These are phyloP conservation scores for Athene cunicularia DNA, from an alignment of 2,113 vertebrate species.

Conservation along the genomic window DNA sequence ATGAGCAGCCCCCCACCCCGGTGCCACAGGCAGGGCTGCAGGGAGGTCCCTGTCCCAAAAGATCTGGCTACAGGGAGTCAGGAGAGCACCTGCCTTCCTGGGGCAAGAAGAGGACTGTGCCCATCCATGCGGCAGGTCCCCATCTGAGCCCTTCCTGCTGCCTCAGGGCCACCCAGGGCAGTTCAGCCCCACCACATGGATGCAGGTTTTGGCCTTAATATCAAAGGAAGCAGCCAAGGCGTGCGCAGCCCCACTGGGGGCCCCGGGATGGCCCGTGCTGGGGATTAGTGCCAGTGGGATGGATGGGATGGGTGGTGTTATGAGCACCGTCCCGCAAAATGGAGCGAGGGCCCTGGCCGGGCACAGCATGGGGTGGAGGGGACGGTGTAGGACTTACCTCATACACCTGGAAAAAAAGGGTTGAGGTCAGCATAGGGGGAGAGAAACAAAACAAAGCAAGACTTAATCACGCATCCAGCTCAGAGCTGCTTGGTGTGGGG, in stretches of 20 bases:
- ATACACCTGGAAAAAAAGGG: conserved; percentile 91
- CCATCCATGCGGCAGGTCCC: background rate
- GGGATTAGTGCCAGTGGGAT: conserved; percentile 17
- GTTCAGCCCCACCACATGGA: background rate
- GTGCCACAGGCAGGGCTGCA: background rate
- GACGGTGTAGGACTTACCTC: conserved; percentile 87
- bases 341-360: background rate
- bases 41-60: background rate
- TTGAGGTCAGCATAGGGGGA: conserved; percentile 86
- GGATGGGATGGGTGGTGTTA: conserved; percentile 29
- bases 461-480: conserved; percentile 73
- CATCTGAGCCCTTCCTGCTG: background rate
- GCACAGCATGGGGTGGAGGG: conserved; percentile 14
- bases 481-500: background rate
- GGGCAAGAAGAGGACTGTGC: background rate
- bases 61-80: background rate
- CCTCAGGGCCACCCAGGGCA: background rate
- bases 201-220: background rate
- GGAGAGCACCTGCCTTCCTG: background rate
- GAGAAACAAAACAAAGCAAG: conserved; percentile 81
- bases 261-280: conserved; percentile 17
- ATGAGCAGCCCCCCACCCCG: background rate
- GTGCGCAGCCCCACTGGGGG: background rate
- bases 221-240: background rate
- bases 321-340: conserved; percentile 21